Conservation (phyloP, 2,797 vertebrate genomes). For the Centropyge bicolor region DNA sequence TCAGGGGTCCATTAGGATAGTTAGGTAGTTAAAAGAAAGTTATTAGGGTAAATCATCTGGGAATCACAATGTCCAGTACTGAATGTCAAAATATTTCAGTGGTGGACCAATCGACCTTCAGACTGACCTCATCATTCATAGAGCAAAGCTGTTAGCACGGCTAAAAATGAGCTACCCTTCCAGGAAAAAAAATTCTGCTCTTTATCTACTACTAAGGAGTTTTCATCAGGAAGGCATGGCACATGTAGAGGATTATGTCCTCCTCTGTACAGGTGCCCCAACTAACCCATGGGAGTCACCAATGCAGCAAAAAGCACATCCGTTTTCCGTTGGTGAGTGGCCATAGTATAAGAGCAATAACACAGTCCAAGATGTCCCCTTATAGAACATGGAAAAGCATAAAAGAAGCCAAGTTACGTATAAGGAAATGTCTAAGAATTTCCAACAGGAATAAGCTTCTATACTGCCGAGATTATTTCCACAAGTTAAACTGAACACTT, state of each 20-base stretch:
- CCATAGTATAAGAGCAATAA: background rate
- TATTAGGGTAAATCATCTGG: background rate
- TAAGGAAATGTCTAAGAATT: slow-evolving; percentile 17
- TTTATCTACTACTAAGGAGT: background rate
- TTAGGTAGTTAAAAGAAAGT: background rate
- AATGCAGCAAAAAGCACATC: background rate
- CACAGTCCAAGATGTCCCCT: background rate
- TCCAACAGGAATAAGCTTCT: slow-evolving; percentile 6
- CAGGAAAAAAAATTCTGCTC: background rate
- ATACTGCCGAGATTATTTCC: slow-evolving; percentile 1
- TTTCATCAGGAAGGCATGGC: background rate
- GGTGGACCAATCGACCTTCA: background rate
- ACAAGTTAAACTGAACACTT: slow-evolving; percentile 11
- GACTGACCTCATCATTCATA: too few relatives aligned
- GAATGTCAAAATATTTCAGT: background rate
- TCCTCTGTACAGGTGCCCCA: background rate
- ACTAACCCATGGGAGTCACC: background rate
- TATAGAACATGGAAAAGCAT: slow-evolving; percentile 25
- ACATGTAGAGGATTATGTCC: background rate
- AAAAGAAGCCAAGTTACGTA: background rate
- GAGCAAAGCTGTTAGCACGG: background rate
- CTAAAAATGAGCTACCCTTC: background rate
- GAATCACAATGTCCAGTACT: background rate
- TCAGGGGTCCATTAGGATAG: background rate
- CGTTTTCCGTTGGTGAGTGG: background rate